These are phyloP conservation scores for Neopipo cinnamomea DNA, from an alignment of 2,113 vertebrate genomes.

Conservation along the genomic window DNA sequence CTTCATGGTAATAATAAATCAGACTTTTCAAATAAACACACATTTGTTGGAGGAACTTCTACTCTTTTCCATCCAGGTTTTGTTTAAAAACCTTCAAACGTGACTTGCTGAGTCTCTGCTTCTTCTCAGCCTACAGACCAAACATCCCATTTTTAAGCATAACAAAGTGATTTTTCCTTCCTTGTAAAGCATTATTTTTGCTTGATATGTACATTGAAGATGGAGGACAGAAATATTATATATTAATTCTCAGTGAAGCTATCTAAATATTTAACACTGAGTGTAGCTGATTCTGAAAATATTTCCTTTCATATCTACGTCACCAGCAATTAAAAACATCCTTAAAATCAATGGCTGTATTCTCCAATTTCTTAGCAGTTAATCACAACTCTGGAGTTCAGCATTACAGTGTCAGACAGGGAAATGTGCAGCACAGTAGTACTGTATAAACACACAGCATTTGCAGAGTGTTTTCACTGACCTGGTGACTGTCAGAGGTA, in stretches of 20 bases:
- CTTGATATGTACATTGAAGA: fast-evolving
- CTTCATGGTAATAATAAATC: not conserved
- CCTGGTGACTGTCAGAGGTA: not conserved
- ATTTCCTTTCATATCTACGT: not conserved
- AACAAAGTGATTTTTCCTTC: not conserved
- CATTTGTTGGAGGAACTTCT: not conserved
- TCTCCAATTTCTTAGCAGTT: not conserved
- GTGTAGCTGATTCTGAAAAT: not conserved
- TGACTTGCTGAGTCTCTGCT: not conserved
- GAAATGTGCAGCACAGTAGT: not conserved
- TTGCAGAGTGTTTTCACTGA: constrained; percentile 15
- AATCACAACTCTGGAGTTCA: not conserved
- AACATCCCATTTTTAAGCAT: not conserved
- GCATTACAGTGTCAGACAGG: not conserved
- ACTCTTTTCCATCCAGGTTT: not conserved
- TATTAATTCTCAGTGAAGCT: not conserved
- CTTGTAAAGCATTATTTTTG: not conserved
- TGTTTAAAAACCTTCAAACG: not conserved
- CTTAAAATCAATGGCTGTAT: not conserved
- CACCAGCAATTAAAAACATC: not conserved
- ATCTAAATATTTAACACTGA: not conserved
- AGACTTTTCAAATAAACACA: not conserved
- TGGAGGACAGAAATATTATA: not conserved
- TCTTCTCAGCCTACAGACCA: not conserved
- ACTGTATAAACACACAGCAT: not conserved